phyloP scores from a whole-genome alignment of 2,797 vertebrate genomes.

The Hoplostethus atlanticus region DNA sequence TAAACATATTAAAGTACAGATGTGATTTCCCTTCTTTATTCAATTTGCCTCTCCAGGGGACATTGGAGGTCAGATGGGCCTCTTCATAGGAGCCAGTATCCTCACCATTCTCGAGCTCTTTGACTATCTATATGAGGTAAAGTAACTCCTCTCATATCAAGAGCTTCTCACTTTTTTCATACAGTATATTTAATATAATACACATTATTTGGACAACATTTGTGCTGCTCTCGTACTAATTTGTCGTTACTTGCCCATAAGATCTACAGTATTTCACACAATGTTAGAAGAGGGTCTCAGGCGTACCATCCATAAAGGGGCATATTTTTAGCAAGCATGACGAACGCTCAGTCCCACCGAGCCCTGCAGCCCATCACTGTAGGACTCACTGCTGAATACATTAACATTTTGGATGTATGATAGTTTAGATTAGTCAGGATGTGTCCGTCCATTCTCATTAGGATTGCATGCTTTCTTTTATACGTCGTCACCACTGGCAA shows the following conservation, averaged over 20 bases:
- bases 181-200: not conserved
- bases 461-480: slow-evolving; percentile 13
- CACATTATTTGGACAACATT: too few relatives aligned
- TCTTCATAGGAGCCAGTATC: slow-evolving; percentile 99
- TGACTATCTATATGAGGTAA: slow-evolving; percentile 98
- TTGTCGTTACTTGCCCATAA: too few relatives aligned
- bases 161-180: slow-evolving; percentile 3
- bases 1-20: not conserved
- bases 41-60: slow-evolving; percentile 86
- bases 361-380: slow-evolving; percentile 28
- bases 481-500: not conserved
- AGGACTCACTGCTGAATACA: slow-evolving; percentile 57
- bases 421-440: slow-evolving; percentile 67
- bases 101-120: slow-evolving; percentile 97
- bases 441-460: slow-evolving; percentile 66
- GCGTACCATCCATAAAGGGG: slow-evolving; percentile 25
- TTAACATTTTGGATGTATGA: slow-evolving; percentile 74
- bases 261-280: slow-evolving; percentile 25
- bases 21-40: not conserved
- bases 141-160: slow-evolving; percentile 13
- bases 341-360: slow-evolving; percentile 24
- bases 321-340: slow-evolving; percentile 36
- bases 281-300: not conserved
- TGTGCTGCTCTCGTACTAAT: too few relatives aligned
- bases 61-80: slow-evolving; percentile 98